These are phyloP conservation scores for Telenomus remus DNA, from an alignment of 1,140 invertebrate species.

Conservation along the genomic window DNA sequence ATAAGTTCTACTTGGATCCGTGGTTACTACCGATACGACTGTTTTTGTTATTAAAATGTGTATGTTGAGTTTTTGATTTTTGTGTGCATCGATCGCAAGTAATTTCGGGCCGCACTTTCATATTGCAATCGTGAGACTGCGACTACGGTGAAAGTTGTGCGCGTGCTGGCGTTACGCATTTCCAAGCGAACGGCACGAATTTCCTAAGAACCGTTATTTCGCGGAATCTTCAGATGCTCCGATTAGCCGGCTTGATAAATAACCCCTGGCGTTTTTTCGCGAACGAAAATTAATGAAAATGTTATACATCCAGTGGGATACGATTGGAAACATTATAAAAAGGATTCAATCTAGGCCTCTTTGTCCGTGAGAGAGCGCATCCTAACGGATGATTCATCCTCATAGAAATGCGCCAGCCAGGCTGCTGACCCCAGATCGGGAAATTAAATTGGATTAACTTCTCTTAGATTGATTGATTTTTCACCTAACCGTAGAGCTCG, in stretches of 20 bases:
- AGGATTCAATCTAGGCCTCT: slow-evolving; percentile 22
- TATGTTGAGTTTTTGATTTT: neutral
- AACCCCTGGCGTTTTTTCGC: neutral
- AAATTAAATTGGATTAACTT: slow-evolving; percentile 24
- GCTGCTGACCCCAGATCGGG: slow-evolving; percentile 3
- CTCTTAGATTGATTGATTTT: slow-evolving; percentile 16
- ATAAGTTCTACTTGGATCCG: no score
- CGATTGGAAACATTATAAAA: slow-evolving; percentile 25
- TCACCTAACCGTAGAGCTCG: neutral
- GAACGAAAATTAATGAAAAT: slow-evolving; percentile 32
- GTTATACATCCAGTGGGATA: slow-evolving; percentile 1
- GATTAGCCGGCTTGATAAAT: neutral
- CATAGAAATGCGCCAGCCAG: slow-evolving; percentile 11
- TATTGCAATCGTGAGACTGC: slow-evolving; percentile 25
- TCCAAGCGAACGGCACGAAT: slow-evolving; percentile 19
- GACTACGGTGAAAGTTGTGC: slow-evolving; percentile 42
- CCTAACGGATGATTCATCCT: slow-evolving; percentile 21
- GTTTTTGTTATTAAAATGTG: neutral
- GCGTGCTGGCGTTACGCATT: slow-evolving; percentile 36
- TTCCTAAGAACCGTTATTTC: slow-evolving; percentile 23
- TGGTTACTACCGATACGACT: neutral
- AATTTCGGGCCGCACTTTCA: slow-evolving; percentile 50
- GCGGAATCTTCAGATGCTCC: slow-evolving; percentile 11
- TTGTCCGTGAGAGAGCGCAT: slow-evolving; percentile 23
- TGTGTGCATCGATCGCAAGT: slow-evolving; percentile 27